Percentiles rank a stretch among this genome's conserved stretches.
Conservation (phyloP, 2,113 vertebrate species). For the Leptobrachium leishanense region DNA sequence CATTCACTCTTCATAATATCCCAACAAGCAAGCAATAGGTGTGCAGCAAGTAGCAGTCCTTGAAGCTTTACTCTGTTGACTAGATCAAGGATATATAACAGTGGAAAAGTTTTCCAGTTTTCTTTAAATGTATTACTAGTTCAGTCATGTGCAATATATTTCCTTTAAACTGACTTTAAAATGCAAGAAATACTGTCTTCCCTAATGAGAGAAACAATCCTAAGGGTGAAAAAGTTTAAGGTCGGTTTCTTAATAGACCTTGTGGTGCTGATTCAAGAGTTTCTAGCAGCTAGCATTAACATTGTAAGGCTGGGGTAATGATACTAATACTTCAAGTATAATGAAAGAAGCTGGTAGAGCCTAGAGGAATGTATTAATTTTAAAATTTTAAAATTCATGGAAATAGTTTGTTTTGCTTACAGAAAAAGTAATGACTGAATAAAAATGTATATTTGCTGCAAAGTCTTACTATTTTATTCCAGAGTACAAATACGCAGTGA, state of each 20-base stretch:
- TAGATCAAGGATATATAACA: too few relatives aligned
- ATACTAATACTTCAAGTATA: slow-evolving; percentile 32
- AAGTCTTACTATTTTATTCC: neutral
- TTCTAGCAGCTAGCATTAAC: slow-evolving; percentile 17
- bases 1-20: too few relatives aligned
- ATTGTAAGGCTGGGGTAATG: slow-evolving; percentile 17
- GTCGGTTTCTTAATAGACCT: neutral
- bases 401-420: slow-evolving; percentile 26
- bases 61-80: too few relatives aligned
- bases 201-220: slow-evolving; percentile 20
- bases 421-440: slow-evolving; percentile 11
- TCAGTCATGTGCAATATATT: neutral
- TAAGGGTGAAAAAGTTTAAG: slow-evolving; percentile 4
- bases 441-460: slow-evolving; percentile 9
- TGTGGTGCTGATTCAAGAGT: slow-evolving; percentile 20
- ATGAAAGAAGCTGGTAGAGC: slow-evolving; percentile 13
- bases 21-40: too few relatives aligned
- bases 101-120: neutral
- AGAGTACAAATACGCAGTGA: neutral
- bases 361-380: slow-evolving; percentile 31
- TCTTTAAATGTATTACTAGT: neutral
- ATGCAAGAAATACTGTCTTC: neutral
- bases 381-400: slow-evolving; percentile 26
- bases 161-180: neutral
- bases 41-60: too few relatives aligned